These are phyloP conservation scores for Parus major DNA, from an alignment of 2,113 vertebrate genomes.

Conservation along the genomic window DNA sequence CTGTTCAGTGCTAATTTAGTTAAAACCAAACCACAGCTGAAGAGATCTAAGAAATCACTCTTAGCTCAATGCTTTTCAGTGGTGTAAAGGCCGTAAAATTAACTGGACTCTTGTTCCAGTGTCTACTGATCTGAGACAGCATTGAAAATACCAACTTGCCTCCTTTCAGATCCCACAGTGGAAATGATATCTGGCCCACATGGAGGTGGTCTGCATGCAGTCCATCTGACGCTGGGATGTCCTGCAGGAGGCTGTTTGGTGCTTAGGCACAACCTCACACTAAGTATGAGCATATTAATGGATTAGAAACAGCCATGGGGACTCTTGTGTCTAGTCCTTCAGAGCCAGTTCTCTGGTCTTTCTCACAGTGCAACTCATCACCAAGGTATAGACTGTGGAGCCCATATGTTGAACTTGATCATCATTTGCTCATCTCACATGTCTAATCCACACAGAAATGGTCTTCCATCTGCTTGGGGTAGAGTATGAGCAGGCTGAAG, in stretches of 20 bases:
- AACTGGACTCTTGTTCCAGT: background rate
- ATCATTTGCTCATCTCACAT: background rate
- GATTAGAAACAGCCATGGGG: background rate
- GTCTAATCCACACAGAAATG: background rate
- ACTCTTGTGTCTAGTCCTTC: background rate
- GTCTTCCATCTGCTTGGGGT: background rate
- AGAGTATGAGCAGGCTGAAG: background rate
- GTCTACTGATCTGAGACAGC: background rate
- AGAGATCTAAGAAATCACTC: background rate
- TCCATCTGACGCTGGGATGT: background rate
- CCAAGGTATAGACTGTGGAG: background rate
- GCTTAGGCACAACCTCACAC: background rate
- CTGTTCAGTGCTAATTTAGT: background rate
- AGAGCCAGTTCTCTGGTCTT: background rate
- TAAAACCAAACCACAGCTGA: background rate
- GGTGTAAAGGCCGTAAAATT: background rate
- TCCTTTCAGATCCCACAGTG: background rate
- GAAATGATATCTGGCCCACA: background rate
- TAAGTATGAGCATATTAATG: background rate
- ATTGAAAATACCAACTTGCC: background rate
- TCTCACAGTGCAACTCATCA: background rate
- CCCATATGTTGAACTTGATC: background rate
- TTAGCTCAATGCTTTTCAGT: background rate
- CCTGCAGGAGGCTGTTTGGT: background rate
- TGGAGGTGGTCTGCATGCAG: background rate